Evolutionary conservation across 2,113 vertebrate species (phyloP), one percentile per base, ranked within the genome.

Genomic region (Brienomyrus brachyistius): DNA sequence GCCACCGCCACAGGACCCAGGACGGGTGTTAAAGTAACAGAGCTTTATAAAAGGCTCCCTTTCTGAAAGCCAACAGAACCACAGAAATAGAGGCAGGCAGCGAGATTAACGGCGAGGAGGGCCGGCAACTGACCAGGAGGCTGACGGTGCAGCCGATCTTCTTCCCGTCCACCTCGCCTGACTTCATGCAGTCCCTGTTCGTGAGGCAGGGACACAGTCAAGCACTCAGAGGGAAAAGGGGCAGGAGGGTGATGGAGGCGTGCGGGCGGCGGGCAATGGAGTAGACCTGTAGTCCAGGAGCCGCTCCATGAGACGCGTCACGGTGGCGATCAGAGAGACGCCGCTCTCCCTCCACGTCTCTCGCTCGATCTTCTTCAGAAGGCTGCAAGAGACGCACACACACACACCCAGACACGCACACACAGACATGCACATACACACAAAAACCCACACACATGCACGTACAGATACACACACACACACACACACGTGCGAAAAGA

Each of bases 291-390:
- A 99, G 95, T 99, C 98, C 90, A 99, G 94, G 93, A 99, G 92
- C 91, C 98, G 96, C 94, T 99, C 98, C 98, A 99, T 99, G 80
- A 99, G 95, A 45, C 98, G 97, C 5, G 98, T 99, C 92, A 99
- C 98, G 1, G 98, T 99, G 82, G 98, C 98, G 0, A 99, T 99
- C 92, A 99, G 95, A 0, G 98, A 99, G 94, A 99, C 97, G 0
- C 98, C 98, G 89, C 98, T 99, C 95, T 99, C 98, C 91, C 98
- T 96, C 98, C 98, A 99, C 92, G 98, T 99, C 96, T 99, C 98
- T 92, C 98, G 96, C 96, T 99, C 98, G 90, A 99, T 99, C 97
- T 99, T 99, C 96, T 99, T 99, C 94, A 99, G 94, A 88, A 99
- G 95, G 93, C 98, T 99, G 94, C 82, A 93, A 95, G 92, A 95